Conservation (phyloP, 2,797 vertebrate genomes). For the Paguma larvata region DNA sequence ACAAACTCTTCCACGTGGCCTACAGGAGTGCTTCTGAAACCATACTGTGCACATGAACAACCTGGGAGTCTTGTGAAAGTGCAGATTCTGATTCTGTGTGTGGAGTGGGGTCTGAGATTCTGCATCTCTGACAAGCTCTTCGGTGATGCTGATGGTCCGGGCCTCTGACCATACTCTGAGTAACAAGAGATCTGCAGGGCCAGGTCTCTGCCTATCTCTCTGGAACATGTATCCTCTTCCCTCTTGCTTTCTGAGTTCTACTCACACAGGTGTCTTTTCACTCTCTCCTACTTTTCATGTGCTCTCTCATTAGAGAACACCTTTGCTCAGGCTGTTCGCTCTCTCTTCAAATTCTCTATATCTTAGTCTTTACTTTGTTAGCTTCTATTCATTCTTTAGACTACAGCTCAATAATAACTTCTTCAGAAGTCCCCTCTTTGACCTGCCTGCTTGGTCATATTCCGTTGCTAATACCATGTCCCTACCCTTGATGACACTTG, state of each 20-base stretch:
- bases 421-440: neutral
- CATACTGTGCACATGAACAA: neutral
- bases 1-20: neutral
- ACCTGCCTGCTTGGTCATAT: neutral
- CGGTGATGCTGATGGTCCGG: neutral
- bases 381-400: constrained; percentile 9
- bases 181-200: neutral
- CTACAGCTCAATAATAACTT: neutral
- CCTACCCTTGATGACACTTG: neutral
- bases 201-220: neutral
- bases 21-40: neutral
- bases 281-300: neutral
- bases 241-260: neutral
- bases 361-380: neutral
- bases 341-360: neutral
- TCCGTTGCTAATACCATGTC: neutral
- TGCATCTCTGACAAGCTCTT: neutral
- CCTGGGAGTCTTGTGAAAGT: neutral
- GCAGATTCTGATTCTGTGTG: neutral
- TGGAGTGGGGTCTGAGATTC: neutral
- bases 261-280: neutral
- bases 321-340: neutral
- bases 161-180: neutral
- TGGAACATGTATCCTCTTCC: neutral
- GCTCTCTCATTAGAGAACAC: neutral